Evolutionary conservation across 2,797 vertebrate species (phyloP).

Genomic region (Paedocypris micromegethes): DNA sequence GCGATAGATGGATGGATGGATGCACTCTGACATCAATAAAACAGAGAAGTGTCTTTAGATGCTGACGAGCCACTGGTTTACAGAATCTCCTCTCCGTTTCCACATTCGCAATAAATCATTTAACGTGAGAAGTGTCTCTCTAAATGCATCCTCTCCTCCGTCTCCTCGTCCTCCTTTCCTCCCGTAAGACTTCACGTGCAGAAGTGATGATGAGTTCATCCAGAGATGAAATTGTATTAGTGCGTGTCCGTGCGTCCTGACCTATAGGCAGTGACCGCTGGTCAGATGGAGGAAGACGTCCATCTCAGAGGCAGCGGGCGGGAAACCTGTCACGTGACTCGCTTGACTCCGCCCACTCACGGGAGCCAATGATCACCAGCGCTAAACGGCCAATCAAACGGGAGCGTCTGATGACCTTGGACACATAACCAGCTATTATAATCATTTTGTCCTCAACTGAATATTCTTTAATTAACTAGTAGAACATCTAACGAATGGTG

Average conservation of each 20-base stretch:
- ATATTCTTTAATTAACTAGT: too few species aligned
- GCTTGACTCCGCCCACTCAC: conserved; percentile 1
- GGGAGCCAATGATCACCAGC: neutral
- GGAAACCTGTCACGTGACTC: conserved; percentile 38
- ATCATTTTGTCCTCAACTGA: too few species aligned
- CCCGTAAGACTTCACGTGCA: conserved; percentile 15
- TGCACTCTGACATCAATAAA: too few species aligned
- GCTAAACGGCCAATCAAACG: too few species aligned
- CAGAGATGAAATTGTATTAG: conserved; percentile 56
- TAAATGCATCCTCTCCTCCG: conserved; percentile 15
- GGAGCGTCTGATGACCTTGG: too few species aligned
- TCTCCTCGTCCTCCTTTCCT: conserved; percentile 16
- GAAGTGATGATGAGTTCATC: conserved; percentile 32
- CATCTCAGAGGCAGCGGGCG: conserved; percentile 32
- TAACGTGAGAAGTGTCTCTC: conserved; percentile 12
- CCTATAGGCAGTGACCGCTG: conserved; percentile 39
- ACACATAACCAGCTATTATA: too few species aligned
- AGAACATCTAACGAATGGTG: too few species aligned
- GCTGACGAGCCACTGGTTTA: too few species aligned
- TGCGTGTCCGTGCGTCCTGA: conserved; percentile 39
- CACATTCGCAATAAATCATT: conserved; percentile 31
- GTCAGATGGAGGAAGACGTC: conserved; percentile 48
- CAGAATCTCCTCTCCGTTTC: too few species aligned
- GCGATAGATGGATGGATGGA: too few species aligned
- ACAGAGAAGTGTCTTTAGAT: too few species aligned